Evolutionary conservation across 1,140 invertebrate genomes (phyloP), one percentile per base, ranked within the genome.

Genomic region (Tetragonula clypearis): DNA sequence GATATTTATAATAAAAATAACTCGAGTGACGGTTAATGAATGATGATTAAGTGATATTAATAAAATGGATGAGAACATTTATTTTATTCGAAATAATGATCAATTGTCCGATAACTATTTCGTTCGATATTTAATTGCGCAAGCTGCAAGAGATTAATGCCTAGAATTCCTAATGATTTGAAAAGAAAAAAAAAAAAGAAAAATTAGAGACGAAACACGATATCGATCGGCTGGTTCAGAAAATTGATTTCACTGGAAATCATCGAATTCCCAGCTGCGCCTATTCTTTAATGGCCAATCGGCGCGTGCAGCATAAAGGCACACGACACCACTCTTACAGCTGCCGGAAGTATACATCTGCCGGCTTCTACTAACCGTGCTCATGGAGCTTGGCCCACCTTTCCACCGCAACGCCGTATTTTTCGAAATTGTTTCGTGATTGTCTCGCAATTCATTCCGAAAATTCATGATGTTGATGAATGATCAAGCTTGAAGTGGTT

Each of bases 281-380:
- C 82, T 83, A 86, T 74, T 77, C 82, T 75, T 86, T 90, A 90
- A 90, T 90, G 79, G 89, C 84, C 88, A 90, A 90, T 90, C 88
- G 86, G 86, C 65, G 92, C 92, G 92, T 93, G 92, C 91, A 92
- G 79, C 74, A 85, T 91, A 91, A 89, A 89, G 87, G 82, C 87
- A 84, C 89, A 90, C 92, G 91, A 92, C 91, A 90, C 88, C 87
- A 80, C 87, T 90, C 88, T 92, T 75, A 87, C 92, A 93, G 92
- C 92, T 93, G 92, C 92, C 92, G 92, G 92, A 93, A 93, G 91
- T 92, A 92, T 92, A 92, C 92, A 93, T 93, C 92, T 93, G 92
- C 90, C 91, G 87, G 90, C 85, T 90, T 84, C 84, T 92, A 92
- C 89, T 92, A 91, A 90, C 88, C 91, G 87, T 88, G 79, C 86